A percentile compares a stretch with the other conserved stretches of the same genome.
These are phyloP conservation scores for Drosophila buzzatii DNA, from an alignment of 2,888 invertebrate genomes.

Conservation along the genomic window DNA sequence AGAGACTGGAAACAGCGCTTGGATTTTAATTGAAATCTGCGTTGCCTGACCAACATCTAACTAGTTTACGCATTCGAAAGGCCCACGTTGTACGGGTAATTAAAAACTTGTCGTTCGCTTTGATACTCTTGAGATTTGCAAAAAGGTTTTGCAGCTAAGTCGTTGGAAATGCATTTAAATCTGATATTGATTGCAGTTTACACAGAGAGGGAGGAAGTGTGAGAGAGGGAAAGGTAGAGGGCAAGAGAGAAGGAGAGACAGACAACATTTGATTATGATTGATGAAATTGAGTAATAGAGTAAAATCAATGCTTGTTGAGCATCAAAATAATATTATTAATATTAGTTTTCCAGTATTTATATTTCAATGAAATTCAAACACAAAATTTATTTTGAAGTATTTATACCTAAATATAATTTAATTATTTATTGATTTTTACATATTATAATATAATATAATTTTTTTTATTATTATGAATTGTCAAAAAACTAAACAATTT, in stretches of 20 bases:
- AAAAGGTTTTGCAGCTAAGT: constrained; percentile 27
- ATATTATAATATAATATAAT: too few species aligned
- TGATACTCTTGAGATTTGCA: constrained; percentile 41
- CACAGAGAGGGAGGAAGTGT: too few species aligned
- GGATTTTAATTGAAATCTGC: constrained; percentile 75
- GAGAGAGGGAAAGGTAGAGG: neutral
- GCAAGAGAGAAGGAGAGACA: too few species aligned
- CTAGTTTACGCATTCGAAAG: constrained; percentile 79
- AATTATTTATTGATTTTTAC: too few species aligned
- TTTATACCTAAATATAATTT: too few species aligned
- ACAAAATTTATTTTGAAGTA: too few species aligned
- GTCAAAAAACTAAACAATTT: too few species aligned
- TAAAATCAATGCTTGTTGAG: neutral
- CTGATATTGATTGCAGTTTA: neutral
- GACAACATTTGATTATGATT: neutral
- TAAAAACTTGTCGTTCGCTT: constrained; percentile 74
- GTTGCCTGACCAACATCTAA: constrained; percentile 46
- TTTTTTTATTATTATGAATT: too few species aligned
- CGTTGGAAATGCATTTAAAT: constrained; percentile 7
- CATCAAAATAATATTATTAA: neutral
- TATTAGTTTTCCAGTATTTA: too few species aligned
- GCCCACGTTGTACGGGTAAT: constrained; percentile 64
- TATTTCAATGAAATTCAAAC: too few species aligned
- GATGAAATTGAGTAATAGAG: neutral
- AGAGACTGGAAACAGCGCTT: constrained; percentile 8